phyloP scores from a whole-genome alignment of 2,797 vertebrate genomes.

The Numenius phaeopus region DNA sequence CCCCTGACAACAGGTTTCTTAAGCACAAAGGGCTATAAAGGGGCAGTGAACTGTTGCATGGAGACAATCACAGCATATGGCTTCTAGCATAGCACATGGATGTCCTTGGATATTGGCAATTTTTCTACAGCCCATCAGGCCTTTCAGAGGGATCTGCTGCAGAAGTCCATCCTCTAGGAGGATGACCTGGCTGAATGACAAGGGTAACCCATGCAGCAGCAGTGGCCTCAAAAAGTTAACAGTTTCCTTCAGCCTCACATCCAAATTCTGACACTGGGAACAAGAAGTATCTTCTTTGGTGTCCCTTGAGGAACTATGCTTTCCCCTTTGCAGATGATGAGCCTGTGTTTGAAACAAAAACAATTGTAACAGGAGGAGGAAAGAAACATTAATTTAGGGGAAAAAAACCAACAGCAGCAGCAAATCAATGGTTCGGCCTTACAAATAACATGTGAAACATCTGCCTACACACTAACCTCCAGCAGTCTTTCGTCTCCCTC shows the following conservation, averaged over 20 bases:
- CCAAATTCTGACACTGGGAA: background rate
- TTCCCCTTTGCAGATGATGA: fast-evolving
- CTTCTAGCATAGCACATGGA: background rate
- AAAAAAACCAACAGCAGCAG: background rate
- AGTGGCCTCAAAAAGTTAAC: background rate
- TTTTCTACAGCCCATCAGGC: background rate
- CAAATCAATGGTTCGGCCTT: background rate
- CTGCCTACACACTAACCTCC: background rate
- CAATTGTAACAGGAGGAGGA: background rate
- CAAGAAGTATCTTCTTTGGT: background rate
- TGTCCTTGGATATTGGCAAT: slow-evolving; percentile 15
- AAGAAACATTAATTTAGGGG: background rate
- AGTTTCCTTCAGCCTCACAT: background rate
- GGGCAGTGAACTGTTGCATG: background rate
- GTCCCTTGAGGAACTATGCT: background rate
- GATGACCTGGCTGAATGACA: background rate
- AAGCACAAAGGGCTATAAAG: slow-evolving; percentile 7
- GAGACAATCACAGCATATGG: slow-evolving; percentile 30
- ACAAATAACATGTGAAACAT: background rate
- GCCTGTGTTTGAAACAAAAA: background rate
- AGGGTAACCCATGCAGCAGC: background rate
- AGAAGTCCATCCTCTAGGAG: background rate
- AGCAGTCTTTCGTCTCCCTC: background rate
- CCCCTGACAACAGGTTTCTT: background rate
- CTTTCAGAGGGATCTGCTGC: background rate